These are phyloP conservation scores for Amblyornis subalaris DNA, from an alignment of 2,113 vertebrate species.

Conservation along the genomic window DNA sequence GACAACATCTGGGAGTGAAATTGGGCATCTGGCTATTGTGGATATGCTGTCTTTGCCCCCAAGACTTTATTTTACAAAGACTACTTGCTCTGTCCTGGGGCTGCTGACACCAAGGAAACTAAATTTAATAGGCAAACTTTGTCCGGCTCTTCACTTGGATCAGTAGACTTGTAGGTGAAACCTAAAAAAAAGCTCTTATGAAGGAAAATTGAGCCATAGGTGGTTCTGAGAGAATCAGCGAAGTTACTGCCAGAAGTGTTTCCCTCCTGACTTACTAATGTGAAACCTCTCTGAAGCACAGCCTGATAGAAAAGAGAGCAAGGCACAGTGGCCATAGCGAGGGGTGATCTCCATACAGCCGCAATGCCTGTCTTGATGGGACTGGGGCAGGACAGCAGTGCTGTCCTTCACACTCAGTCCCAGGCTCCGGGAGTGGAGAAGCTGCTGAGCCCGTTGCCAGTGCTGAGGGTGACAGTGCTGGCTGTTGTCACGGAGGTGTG, in stretches of 20 bases:
- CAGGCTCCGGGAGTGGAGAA: neutral
- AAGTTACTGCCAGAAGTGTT: neutral
- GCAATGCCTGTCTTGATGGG: neutral
- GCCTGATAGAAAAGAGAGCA: fast-evolving
- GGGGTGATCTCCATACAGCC: neutral
- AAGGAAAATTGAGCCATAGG: neutral
- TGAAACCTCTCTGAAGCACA: neutral
- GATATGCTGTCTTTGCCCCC: neutral
- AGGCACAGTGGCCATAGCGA: fast-evolving
- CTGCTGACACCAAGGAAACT: neutral
- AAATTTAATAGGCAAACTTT: neutral
- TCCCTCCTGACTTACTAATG: neutral
- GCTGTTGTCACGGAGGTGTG: neutral
- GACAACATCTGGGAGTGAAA: neutral
- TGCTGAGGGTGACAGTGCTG: neutral
- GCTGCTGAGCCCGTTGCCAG: neutral
- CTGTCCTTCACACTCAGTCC: neutral
- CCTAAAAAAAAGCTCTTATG: neutral
- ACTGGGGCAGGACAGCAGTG: neutral
- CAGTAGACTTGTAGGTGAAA: neutral
- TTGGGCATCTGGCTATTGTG: neutral
- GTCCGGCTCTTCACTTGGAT: neutral
- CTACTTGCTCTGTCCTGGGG: neutral
- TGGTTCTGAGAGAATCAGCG: neutral
- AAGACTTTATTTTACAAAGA: too few relatives aligned